Conservation (phyloP, 2,888 invertebrate genomes). For the Octodonta nipae region DNA sequence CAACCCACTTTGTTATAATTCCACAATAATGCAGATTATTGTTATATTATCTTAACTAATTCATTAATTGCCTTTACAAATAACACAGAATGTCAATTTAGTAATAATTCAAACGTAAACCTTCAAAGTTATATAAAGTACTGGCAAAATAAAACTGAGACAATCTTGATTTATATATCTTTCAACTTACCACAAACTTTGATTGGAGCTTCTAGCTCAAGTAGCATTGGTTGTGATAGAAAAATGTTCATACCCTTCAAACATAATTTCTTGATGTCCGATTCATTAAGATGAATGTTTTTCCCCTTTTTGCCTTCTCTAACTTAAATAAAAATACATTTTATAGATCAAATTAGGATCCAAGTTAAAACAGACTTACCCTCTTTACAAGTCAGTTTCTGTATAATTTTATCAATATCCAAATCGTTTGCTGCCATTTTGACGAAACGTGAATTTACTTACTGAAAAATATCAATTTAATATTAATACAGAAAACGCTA, state of each 20-base stretch:
- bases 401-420: conserved; percentile 21
- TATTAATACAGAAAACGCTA: no score
- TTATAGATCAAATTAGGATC: background rate
- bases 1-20: no score
- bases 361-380: conserved; percentile 19
- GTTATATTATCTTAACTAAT: no score
- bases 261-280: conserved; percentile 25
- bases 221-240: conserved; percentile 26
- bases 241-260: conserved; percentile 23
- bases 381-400: conserved; percentile 16
- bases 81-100: no score
- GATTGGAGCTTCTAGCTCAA: conserved; percentile 28
- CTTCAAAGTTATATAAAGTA: no score
- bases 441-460: no score
- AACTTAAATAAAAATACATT: conserved; percentile 13
- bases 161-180: no score
- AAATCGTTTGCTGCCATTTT: conserved; percentile 7
- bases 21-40: no score
- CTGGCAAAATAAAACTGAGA: no score
- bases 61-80: no score
- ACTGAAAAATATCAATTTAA: no score
- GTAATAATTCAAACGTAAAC: no score
- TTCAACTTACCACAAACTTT: conserved; percentile 25
- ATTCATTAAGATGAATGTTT: conserved; percentile 20
- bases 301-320: conserved; percentile 20